Evolutionary conservation across 2,888 invertebrate genomes (phyloP).

Genomic region (Saturnia japonica): DNA sequence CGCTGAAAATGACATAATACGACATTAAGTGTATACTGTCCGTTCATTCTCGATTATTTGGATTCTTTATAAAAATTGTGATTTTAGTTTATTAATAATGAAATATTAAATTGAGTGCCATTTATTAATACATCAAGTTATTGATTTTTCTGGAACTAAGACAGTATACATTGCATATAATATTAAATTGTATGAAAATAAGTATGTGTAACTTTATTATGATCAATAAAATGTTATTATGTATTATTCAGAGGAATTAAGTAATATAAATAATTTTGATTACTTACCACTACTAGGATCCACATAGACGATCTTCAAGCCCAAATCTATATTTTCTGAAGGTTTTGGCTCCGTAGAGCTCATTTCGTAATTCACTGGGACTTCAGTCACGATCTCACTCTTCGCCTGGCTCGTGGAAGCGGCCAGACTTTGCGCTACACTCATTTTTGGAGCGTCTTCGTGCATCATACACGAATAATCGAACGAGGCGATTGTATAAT

Average conservation of each 20-base stretch:
- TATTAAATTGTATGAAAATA: not conserved
- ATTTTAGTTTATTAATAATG: not conserved
- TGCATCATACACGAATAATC: slow-evolving; percentile 82
- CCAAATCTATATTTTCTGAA: slow-evolving; percentile 77
- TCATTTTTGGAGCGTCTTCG: slow-evolving; percentile 86
- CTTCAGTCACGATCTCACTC: slow-evolving; percentile 69
- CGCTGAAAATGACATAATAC: slow-evolving; percentile 11
- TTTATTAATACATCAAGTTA: not conserved
- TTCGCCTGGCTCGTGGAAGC: slow-evolving; percentile 83
- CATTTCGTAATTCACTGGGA: slow-evolving; percentile 72
- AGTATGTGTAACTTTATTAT: not conserved
- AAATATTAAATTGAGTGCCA: not conserved
- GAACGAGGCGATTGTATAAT: slow-evolving; percentile 63
- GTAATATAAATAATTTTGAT: slow-evolving; percentile 19
- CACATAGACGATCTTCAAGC: slow-evolving; percentile 84
- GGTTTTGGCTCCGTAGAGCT: slow-evolving; percentile 75
- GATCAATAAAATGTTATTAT: not conserved
- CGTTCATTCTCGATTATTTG: not conserved
- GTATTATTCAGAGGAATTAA: not conserved
- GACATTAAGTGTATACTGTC: slow-evolving; percentile 4
- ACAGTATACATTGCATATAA: slow-evolving; percentile 1
- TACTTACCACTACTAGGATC: slow-evolving; percentile 83
- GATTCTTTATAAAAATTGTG: not conserved
- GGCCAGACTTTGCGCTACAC: slow-evolving; percentile 85
- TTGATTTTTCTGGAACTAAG: slow-evolving; percentile 1